Base-by-base conservation (phyloP, 2,888 invertebrate species). In the Trissolcus brochymenae region DNA sequence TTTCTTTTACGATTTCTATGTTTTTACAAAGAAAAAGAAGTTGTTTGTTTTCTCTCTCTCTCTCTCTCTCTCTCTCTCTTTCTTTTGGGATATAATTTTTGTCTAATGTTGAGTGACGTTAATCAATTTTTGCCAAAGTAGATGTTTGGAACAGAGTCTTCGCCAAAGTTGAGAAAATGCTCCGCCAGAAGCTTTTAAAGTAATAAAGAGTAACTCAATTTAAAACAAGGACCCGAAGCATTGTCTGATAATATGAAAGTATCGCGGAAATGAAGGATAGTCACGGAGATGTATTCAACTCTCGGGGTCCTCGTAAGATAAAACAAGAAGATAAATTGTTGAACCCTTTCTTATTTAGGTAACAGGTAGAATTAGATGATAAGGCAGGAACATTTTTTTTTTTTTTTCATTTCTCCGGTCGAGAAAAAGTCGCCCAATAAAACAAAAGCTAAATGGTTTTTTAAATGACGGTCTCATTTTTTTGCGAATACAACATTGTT, bases 181-280 rank as follows among this genome's bases (percentile, higher is more conserved):
- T 51, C 14, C 7, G n/a, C 61, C 41, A 62, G 53, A 62, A 62
- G 61, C 51, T 19, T 21, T 35, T 40, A 53, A 62, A 41, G 11
- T 41, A 49, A 67, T 21, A 59, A 59, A 19, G 57, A 56, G 16
- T 59, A 59, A 53, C 43, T 21, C 51, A 57, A 56, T 59, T 59
- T 67, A 54, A 60, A 61, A 16, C 46, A 60, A 61, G 19, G 55
- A 49, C 17, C 40, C 61, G 29, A 67, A 53, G 29, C 59, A 43
- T 9, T 17, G 21, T 41, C 25, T 54, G 54, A 53, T 56, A 62
- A 51, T 11, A 54, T 43, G n/a, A 59, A 65, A 59, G 49, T 49
- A 54, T 53, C 56, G 49, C 65, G 66, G 73, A 66, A 74, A 74
- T 74, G 73, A 74, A 66, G 56, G 56, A 61, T 62, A 66, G 61